phyloP scores from a whole-genome alignment of 2,113 vertebrate species.

The Mesocricetus auratus region DNA sequence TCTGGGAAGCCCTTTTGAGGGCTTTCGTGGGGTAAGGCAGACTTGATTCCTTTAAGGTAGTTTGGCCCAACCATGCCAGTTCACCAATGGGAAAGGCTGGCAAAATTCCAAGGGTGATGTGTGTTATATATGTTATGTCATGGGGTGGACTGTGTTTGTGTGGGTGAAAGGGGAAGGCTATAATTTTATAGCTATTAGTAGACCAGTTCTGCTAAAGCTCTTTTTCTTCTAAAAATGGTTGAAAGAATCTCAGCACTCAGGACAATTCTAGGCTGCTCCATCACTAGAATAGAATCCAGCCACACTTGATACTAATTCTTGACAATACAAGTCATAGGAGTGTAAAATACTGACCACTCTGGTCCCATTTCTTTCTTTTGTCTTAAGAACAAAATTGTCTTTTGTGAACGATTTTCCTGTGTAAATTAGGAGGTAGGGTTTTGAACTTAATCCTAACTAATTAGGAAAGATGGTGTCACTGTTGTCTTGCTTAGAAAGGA shows the following conservation, averaged over 20 bases:
- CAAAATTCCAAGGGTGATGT: conserved; percentile 65
- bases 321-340: background rate
- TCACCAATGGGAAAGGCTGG: conserved; percentile 53
- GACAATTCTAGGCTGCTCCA: conserved; percentile 38
- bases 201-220: conserved; percentile 65
- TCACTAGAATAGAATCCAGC: conserved; percentile 10
- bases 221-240: conserved; percentile 67
- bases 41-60: conserved; percentile 39
- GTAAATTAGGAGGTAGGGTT: background rate
- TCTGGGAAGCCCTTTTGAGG: background rate
- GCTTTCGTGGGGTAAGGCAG: background rate
- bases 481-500: background rate
- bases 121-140: conserved; percentile 52
- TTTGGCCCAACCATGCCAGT: conserved; percentile 38
- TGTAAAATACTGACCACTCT: conserved; percentile 24
- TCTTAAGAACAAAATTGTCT: background rate
- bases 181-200: conserved; percentile 75
- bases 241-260: conserved; percentile 45
- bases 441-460: background rate
- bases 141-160: conserved; percentile 61
- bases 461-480: background rate
- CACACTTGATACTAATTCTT: conserved; percentile 35
- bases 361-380: background rate
- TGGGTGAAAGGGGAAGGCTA: conserved; percentile 67
- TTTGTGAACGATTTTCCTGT: background rate